These are phyloP conservation scores for Blastobasis lacticolella DNA, from an alignment of 2,888 invertebrate genomes.

Conservation along the genomic window DNA sequence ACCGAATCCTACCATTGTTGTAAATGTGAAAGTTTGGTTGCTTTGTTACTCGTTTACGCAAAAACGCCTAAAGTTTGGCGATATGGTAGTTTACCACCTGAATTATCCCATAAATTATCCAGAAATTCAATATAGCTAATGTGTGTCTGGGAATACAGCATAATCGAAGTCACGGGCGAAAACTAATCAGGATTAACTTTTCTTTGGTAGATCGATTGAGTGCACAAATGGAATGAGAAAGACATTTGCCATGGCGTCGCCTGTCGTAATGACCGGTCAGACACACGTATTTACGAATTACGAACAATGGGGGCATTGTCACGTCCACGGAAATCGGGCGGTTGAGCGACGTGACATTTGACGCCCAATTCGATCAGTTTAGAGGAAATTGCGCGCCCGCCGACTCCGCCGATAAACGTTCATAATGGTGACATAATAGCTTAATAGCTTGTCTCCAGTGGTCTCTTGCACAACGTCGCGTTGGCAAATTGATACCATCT, in stretches of 20 bases:
- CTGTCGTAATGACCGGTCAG: constrained; percentile 15
- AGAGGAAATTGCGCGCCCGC: constrained; percentile 32
- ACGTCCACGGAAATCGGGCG: constrained; percentile 38
- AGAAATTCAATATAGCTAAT: no score
- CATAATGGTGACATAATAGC: constrained; percentile 32
- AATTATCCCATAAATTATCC: no score
- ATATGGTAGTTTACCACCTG: no score
- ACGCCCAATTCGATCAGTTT: constrained; percentile 36
- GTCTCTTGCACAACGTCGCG: constrained; percentile 30
- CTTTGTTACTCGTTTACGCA: no score
- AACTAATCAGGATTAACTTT: no score
- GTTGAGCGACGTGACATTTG: constrained; percentile 29
- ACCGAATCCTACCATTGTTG: no score
- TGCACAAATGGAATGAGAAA: constrained; percentile 6
- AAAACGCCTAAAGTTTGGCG: no score
- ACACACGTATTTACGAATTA: constrained; percentile 11
- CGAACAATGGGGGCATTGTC: constrained; percentile 53
- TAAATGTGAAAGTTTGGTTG: no score
- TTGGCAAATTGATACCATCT: constrained; percentile 23
- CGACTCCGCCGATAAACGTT: constrained; percentile 17
- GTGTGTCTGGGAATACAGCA: no score
- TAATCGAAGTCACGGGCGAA: no score
- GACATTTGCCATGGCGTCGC: constrained; percentile 2
- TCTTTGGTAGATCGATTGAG: neutral
- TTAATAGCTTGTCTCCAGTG: constrained; percentile 28